These are phyloP conservation scores for Emberiza fucata DNA, from an alignment of 2,113 vertebrate genomes.

Conservation along the genomic window DNA sequence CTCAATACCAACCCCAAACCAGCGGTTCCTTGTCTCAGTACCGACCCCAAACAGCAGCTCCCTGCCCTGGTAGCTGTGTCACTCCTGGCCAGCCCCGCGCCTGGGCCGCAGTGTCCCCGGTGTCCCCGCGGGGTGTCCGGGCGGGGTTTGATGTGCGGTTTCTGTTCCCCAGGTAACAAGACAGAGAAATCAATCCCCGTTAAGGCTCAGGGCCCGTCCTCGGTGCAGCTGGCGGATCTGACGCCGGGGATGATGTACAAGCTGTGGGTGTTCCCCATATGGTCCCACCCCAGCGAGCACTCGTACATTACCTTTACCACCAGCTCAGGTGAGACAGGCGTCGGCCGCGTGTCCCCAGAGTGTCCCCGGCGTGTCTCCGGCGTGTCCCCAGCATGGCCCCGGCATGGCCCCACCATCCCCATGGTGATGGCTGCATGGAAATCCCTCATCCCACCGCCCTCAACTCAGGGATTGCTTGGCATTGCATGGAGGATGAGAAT, in stretches of 20 bases:
- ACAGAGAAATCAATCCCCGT: conserved; percentile 82
- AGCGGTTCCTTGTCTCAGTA: too few relatives aligned
- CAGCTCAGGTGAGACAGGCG: conserved; percentile 92
- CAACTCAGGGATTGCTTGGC: rapidly evolving
- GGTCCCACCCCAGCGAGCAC: conserved; percentile 87
- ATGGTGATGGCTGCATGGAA: conserved; percentile 35
- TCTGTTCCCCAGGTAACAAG: conserved; percentile 89
- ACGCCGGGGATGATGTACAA: conserved; percentile 89
- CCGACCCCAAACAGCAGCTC: background rate
- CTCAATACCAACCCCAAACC: too few relatives aligned
- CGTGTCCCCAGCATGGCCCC: background rate
- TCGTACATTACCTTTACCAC: conserved; percentile 89
- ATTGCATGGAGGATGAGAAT: background rate
- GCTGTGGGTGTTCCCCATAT: conserved; percentile 91
- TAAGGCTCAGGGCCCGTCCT: conserved; percentile 80
- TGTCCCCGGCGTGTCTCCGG: background rate
- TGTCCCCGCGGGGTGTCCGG: background rate
- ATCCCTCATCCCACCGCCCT: background rate
- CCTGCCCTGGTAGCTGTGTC: rapidly evolving
- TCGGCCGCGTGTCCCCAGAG: background rate
- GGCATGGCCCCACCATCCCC: background rate
- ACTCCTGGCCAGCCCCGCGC: rapidly evolving
- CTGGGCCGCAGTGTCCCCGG: background rate
- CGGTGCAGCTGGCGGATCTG: conserved; percentile 87
- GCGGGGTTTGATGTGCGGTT: conserved; percentile 73